Evolutionary conservation across 2,113 vertebrate genomes (phyloP).

Genomic region (Marmota flaviventris): DNA sequence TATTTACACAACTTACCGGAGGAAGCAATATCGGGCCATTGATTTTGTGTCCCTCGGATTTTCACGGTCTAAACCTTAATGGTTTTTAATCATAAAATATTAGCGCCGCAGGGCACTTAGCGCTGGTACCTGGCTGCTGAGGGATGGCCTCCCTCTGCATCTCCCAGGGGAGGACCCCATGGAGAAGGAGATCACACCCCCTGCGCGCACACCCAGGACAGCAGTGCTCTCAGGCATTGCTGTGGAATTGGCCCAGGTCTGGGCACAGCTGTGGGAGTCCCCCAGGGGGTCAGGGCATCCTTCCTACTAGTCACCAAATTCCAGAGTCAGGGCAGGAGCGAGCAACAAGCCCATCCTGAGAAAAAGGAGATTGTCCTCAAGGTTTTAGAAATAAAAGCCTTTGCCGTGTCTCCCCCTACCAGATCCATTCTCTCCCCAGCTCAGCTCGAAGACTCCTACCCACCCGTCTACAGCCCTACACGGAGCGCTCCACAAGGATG

Average conservation of each 20-base stretch:
- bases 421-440: not conserved
- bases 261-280: not conserved
- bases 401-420: not conserved
- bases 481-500: not conserved
- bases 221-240: not conserved
- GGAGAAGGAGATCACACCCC: not conserved
- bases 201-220: not conserved
- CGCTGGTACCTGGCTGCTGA: conserved; percentile 61
- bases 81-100: conserved; percentile 86
- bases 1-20: conserved; percentile 83
- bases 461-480: not conserved
- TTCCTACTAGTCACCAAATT: rapidly evolving
- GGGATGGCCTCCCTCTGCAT: not conserved
- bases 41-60: conserved; percentile 86
- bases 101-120: conserved; percentile 76
- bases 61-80: conserved; percentile 81
- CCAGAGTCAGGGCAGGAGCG: not conserved
- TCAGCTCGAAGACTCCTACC: not conserved
- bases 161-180: not conserved
- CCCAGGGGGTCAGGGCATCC: too few relatives aligned
- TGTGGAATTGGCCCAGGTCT: not conserved
- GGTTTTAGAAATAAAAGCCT: not conserved
- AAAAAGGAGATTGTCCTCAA: not conserved
- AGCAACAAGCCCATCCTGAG: not conserved
- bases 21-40: conserved; percentile 85